Percentiles rank a stretch among this genome's conserved stretches.
These are phyloP conservation scores for Xiphorhynchus elegans DNA, from an alignment of 2,113 vertebrate genomes.

Conservation along the genomic window DNA sequence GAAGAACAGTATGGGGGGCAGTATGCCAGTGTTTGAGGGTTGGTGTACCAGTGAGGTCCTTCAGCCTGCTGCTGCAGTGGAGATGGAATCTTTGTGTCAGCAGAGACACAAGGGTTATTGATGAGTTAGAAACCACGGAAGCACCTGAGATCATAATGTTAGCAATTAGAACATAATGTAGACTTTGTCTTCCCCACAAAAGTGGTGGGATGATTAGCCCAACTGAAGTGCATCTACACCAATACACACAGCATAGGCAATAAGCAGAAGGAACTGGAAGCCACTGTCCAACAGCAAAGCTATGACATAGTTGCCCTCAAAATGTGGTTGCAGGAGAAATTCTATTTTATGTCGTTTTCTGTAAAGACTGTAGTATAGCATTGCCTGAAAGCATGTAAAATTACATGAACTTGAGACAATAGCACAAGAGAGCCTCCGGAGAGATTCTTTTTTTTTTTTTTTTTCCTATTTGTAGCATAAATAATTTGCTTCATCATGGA, in stretches of 20 bases:
- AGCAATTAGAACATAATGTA: background rate
- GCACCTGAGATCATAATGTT: no score
- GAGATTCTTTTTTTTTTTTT: background rate
- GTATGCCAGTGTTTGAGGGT: background rate
- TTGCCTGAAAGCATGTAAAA: background rate
- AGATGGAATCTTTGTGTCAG: background rate
- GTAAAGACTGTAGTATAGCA: background rate
- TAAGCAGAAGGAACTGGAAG: background rate
- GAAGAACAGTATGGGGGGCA: background rate
- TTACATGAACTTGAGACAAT: background rate
- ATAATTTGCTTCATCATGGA: background rate
- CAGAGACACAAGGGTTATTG: background rate
- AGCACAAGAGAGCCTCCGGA: background rate
- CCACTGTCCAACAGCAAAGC: background rate
- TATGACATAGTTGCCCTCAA: background rate
- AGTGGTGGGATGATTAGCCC: background rate
- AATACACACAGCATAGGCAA: rapidly evolving
- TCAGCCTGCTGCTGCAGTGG: background rate
- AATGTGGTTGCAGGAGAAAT: background rate
- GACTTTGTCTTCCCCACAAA: background rate
- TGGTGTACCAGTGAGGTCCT: background rate
- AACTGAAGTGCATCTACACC: background rate
- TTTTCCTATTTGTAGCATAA: background rate
- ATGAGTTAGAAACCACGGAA: background rate
- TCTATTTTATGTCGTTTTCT: background rate